A percentile compares a stretch with the other conserved stretches of the same genome.
phyloP scores from a whole-genome alignment of 2,113 vertebrate species.

The Trochalopteron elliotii region DNA sequence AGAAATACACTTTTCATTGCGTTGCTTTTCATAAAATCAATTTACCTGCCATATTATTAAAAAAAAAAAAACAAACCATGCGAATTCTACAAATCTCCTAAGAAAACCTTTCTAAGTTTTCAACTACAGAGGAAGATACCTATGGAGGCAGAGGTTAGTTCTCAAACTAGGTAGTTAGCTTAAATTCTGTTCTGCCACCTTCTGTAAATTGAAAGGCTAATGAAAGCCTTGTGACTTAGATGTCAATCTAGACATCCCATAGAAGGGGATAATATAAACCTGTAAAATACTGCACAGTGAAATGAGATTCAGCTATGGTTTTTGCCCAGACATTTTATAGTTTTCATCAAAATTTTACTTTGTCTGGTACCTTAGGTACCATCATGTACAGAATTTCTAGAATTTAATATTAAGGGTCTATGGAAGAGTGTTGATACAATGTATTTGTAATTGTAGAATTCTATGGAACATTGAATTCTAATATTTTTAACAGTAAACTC shows the following conservation, averaged over 20 bases:
- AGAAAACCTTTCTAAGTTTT: not conserved
- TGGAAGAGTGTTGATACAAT: constrained; percentile 9
- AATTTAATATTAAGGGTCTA: not conserved
- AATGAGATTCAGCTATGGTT: not conserved
- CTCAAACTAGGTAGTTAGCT: not conserved
- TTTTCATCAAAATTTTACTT: not conserved
- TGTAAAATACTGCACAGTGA: not conserved
- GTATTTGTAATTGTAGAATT: constrained; percentile 39
- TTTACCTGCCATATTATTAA: not conserved
- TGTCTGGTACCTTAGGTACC: not conserved
- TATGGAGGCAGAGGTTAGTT: not conserved
- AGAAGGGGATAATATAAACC: not conserved
- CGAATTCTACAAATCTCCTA: not conserved
- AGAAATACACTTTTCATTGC: not conserved
- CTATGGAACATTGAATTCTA: not conserved
- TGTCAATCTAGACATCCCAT: not conserved
- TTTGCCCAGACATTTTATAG: not conserved
- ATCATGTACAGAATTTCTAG: not conserved
- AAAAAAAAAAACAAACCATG: not conserved
- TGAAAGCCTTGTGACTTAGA: not conserved
- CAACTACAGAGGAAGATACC: not conserved
- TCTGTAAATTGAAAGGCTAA: not conserved
- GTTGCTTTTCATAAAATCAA: not conserved
- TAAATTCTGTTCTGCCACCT: not conserved
- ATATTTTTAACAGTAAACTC: constrained; percentile 57